Conservation (phyloP, 2,888 invertebrate species). For the Carcina quercana region DNA sequence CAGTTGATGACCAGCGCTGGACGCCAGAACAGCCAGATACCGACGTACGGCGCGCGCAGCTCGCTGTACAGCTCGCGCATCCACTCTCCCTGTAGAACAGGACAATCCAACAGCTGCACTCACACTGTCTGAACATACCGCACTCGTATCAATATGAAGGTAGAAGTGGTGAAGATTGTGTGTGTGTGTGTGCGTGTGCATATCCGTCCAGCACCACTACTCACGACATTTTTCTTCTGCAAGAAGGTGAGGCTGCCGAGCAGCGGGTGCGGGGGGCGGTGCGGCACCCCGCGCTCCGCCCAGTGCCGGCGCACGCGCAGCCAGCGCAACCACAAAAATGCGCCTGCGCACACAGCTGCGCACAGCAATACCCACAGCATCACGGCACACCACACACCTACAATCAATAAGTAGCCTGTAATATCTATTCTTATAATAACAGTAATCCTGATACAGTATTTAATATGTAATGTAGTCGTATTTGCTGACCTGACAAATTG, state of each 20-base stretch:
- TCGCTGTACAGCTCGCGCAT: slow-evolving; percentile 19
- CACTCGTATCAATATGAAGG: not conserved
- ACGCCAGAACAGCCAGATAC: slow-evolving; percentile 30
- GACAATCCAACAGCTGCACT: not conserved
- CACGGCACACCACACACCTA: too few species aligned
- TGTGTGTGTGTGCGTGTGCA: not conserved
- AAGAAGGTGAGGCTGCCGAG: slow-evolving; percentile 33
- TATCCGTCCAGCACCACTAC: slow-evolving; percentile 9
- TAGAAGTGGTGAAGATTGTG: not conserved
- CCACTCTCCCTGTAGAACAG: slow-evolving; percentile 21
- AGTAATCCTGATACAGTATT: too few species aligned
- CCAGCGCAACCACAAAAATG: slow-evolving; percentile 20
- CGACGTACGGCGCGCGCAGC: slow-evolving; percentile 20
- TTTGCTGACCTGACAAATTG: too few species aligned
- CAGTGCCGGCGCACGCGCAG: slow-evolving; percentile 20
- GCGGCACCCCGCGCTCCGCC: slow-evolving; percentile 21
- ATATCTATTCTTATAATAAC: too few species aligned
- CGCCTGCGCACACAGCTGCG: not conserved
- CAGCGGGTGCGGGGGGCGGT: slow-evolving; percentile 23
- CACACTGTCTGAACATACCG: not conserved
- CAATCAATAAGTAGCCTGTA: too few species aligned
- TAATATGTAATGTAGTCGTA: too few species aligned
- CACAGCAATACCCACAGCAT: slow-evolving; percentile 3
- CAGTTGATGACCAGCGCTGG: slow-evolving; percentile 27
- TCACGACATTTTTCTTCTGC: slow-evolving; percentile 30